A percentile compares a stretch with the other conserved stretches of the same genome.
phyloP scores from a whole-genome alignment of 1,140 invertebrate genomes.

The Sarcophaga peregrina region DNA sequence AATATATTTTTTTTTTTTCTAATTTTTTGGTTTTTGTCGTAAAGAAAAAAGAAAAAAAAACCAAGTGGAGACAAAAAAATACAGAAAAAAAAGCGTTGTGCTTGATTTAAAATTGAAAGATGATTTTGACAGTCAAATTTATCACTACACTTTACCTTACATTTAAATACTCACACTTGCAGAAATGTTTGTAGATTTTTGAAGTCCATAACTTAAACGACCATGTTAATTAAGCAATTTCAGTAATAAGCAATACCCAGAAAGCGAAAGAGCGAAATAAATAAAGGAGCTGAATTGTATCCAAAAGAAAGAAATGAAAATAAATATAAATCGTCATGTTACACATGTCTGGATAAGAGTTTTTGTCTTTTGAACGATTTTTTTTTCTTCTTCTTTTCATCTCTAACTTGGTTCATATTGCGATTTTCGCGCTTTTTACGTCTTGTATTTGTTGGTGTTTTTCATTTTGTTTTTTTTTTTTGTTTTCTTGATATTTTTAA shows the following conservation, averaged over 20 bases:
- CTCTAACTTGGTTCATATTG: no score
- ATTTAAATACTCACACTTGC: neutral
- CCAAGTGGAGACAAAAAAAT: no score
- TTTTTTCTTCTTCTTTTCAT: no score
- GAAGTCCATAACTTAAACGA: conserved; percentile 15
- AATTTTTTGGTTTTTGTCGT: neutral
- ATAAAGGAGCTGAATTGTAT: no score
- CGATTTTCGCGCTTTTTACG: no score
- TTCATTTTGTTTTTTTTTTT: neutral
- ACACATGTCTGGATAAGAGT: conserved; percentile 3
- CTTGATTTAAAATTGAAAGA: conserved; percentile 21
- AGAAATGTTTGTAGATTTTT: neutral
- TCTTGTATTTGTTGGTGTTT: neutral
- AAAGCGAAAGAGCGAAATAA: no score
- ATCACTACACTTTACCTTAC: conserved; percentile 8
- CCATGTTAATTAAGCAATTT: conserved; percentile 20
- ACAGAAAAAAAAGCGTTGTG: neutral
- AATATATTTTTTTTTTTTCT: neutral
- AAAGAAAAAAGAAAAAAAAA: no score
- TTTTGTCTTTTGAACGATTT: neutral
- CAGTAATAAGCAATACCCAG: neutral
- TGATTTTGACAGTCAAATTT: conserved; percentile 9
- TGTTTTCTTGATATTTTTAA: neutral
- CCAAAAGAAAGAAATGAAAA: neutral
- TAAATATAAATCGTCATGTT: conserved; percentile 9